phyloP scores from a whole-genome alignment of 53 echinoderm and acorn worm species.

The Mesocentrotus franciscanus region DNA sequence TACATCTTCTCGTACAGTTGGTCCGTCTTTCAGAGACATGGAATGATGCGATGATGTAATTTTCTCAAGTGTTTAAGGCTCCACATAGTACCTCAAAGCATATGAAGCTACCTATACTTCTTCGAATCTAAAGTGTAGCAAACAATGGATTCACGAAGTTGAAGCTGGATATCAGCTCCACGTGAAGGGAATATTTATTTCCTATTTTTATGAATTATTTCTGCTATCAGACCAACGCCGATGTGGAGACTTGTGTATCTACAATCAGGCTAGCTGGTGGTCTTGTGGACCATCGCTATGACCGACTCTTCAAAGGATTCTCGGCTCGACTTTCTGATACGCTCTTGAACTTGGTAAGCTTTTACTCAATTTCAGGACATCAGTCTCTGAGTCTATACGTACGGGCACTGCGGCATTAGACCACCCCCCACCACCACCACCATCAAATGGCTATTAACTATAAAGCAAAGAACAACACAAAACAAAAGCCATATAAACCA shows the following conservation, averaged over 20 bases:
- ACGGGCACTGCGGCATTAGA: neutral
- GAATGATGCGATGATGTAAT: no score
- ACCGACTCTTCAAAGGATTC: neutral
- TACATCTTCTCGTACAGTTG: no score
- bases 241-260: neutral
- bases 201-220: neutral
- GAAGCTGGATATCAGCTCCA: no score
- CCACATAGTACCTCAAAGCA: no score
- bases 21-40: no score
- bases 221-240: neutral
- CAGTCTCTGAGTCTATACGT: neutral
- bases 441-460: no score
- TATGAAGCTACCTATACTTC: no score
- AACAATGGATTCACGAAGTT: no score
- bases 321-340: slow-evolving; percentile 20
- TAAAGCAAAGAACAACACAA: no score
- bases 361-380: neutral
- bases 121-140: no score
- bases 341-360: neutral
- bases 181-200: neutral
- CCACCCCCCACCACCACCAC: neutral
- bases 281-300: neutral
- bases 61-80: no score
- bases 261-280: neutral
- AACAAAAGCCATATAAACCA: no score